These are phyloP conservation scores for Lynx canadensis DNA, from an alignment of 2,113 vertebrate species.

Conservation along the genomic window DNA sequence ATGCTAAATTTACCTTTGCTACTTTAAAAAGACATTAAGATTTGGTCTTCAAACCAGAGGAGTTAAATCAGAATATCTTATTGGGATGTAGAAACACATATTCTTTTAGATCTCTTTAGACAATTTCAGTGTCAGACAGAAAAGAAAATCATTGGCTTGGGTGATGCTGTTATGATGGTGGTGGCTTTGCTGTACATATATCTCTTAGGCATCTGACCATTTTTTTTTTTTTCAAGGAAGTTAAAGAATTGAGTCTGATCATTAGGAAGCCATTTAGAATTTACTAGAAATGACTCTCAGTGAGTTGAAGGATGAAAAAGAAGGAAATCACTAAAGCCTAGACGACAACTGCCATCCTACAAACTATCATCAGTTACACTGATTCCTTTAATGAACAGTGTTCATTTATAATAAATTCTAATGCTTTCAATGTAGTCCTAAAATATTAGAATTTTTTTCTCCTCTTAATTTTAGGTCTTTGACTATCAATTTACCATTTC, in stretches of 20 bases:
- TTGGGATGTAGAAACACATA: not conserved
- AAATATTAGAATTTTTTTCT: not conserved
- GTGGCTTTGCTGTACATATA: not conserved
- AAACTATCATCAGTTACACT: not conserved
- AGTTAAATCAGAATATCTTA: not conserved
- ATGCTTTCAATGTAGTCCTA: not conserved
- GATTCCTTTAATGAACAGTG: not conserved
- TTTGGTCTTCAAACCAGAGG: not conserved
- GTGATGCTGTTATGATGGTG: not conserved
- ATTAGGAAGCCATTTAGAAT: not conserved
- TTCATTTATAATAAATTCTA: not conserved
- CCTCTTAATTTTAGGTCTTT: not conserved
- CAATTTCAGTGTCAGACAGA: not conserved
- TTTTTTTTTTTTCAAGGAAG: not conserved
- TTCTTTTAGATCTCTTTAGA: not conserved
- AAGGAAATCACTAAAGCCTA: not conserved
- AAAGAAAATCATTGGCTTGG: not conserved
- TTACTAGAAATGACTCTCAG: not conserved
- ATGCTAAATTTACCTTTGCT: not conserved
- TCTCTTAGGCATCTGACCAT: not conserved
- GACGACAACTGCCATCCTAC: not conserved
- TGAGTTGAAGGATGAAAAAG: not conserved
- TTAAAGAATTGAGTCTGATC: not conserved
- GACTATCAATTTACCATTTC: not conserved
- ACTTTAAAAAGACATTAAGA: not conserved